Conservation (phyloP, 2,888 invertebrate genomes). For the Luperina testacea region DNA sequence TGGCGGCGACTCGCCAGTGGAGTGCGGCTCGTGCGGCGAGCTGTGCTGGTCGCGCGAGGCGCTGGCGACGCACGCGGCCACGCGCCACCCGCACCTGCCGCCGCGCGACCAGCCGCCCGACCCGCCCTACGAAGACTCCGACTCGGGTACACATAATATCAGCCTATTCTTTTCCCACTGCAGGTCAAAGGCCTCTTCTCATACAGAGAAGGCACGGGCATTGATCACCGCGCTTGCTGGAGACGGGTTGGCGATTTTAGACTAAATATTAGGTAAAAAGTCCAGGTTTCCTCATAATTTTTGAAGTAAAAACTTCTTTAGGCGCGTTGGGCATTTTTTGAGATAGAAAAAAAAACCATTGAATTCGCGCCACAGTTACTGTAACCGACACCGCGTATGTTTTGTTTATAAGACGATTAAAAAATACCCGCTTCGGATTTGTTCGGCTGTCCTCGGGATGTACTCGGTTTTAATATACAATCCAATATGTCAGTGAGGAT, state of each 20-base stretch:
- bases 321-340: too few species aligned
- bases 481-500: too few species aligned
- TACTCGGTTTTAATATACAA: too few species aligned
- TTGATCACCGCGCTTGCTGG: not conserved
- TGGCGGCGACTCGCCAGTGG: slow-evolving; percentile 94
- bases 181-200: not conserved
- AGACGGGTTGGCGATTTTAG: not conserved
- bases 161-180: not conserved
- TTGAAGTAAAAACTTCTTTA: too few species aligned
- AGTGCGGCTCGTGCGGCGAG: slow-evolving; percentile 94
- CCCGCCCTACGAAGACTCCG: slow-evolving; percentile 74
- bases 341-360: too few species aligned
- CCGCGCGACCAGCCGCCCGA: slow-evolving; percentile 59
- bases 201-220: not conserved
- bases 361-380: too few species aligned
- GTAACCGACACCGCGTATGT: too few species aligned
- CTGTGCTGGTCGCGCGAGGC: slow-evolving; percentile 93
- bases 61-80: slow-evolving; percentile 79
- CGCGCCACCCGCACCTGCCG: slow-evolving; percentile 83
- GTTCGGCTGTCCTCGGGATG: too few species aligned
- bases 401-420: too few species aligned
- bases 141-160: slow-evolving; percentile 74
- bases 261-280: not conserved
- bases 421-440: too few species aligned
- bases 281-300: not conserved